A percentile compares a stretch with the other conserved stretches of the same genome.
Evolutionary conservation across 1,140 invertebrate species (phyloP).

Genomic region (Pachypsylla venusta): DNA sequence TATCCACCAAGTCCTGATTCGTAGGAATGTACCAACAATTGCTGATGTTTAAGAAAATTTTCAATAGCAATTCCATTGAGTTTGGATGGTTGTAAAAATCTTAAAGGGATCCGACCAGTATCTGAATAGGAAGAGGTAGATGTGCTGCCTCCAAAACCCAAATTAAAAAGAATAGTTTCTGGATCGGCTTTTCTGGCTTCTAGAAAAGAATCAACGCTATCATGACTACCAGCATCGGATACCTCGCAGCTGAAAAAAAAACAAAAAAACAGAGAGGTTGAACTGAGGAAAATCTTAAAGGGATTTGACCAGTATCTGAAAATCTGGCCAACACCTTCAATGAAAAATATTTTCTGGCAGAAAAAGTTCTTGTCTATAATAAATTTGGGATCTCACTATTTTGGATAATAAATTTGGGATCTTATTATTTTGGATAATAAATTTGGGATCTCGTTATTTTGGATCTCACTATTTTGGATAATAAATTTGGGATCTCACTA

Average conservation of each 20-base stretch:
- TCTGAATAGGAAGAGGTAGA: slow-evolving; percentile 27
- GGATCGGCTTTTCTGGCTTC: slow-evolving; percentile 56
- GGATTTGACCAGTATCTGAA: slow-evolving; percentile 35
- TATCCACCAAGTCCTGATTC: slow-evolving; percentile 47
- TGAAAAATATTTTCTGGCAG: too few species aligned
- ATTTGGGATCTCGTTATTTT: too few species aligned
- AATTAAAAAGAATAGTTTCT: slow-evolving; percentile 49
- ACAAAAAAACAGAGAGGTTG: too few species aligned
- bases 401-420: too few species aligned
- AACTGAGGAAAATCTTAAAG: slow-evolving; percentile 44
- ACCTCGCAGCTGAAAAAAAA: slow-evolving; percentile 15
- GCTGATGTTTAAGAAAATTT: slow-evolving; percentile 42
- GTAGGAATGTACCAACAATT: slow-evolving; percentile 38
- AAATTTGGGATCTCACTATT: too few species aligned
- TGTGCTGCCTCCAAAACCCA: slow-evolving; percentile 44
- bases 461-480: too few species aligned
- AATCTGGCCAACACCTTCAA: too few species aligned
- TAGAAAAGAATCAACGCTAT: slow-evolving; percentile 55
- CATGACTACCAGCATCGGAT: slow-evolving; percentile 41
- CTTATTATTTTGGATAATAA: too few species aligned
- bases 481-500: too few species aligned
- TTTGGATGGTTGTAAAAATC: slow-evolving; percentile 40
- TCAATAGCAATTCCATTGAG: slow-evolving; percentile 43
- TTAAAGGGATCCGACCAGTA: slow-evolving; percentile 40
- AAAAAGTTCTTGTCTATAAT: too few species aligned